Evolutionary conservation across 2,888 invertebrate genomes (phyloP), one percentile per base, ranked within the genome.

Genomic region (Chalcosyrphus nemorum): DNA sequence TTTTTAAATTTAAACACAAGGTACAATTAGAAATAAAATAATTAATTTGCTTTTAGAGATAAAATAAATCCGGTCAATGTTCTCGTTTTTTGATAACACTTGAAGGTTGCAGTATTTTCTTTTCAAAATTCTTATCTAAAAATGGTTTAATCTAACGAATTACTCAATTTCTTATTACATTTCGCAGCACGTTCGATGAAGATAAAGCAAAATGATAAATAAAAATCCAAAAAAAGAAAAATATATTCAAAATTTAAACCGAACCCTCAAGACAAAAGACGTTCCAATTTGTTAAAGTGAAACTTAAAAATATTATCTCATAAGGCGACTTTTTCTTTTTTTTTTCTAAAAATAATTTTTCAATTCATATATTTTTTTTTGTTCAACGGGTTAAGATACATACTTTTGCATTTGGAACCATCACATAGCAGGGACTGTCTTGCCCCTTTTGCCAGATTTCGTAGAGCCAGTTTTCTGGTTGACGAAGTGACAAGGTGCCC

Each of bases 401-500:
- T 93, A 94, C 94, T 93, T 93, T 93, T 92, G 94, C 92, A 93
- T 94, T 93, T 88, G 94, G 94, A 90, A 94, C 94, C 93, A 94
- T 94, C 89, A 94, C 94, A 90, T 94, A 94, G 93, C 94, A 94
- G 90, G 94, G 93, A 87, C 94, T 93, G 87, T 92, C 93, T 87
- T 93, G 93, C 88, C 94, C 94, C 91, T 93, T 93, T 89, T 94
- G 94, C 91, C 93, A 93, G 90, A 94, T 93, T 90, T 94, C 94
- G 91, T 94, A 94, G 81, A 94, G 93, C 92, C 94, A 94, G 90
- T 93, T 93, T 92, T 92, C 91, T 47, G 91, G 92, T 87, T 92
- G 91, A 85, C 91, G 89, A 66, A 91, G 87, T 47, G 92, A 89
- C 91, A 91, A 89, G 76, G 91, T 91, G 86, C 91, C 89, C 91